Base-by-base conservation (phyloP, 2,797 vertebrate species). In the Lepidocolaptes lacrymiger region DNA sequence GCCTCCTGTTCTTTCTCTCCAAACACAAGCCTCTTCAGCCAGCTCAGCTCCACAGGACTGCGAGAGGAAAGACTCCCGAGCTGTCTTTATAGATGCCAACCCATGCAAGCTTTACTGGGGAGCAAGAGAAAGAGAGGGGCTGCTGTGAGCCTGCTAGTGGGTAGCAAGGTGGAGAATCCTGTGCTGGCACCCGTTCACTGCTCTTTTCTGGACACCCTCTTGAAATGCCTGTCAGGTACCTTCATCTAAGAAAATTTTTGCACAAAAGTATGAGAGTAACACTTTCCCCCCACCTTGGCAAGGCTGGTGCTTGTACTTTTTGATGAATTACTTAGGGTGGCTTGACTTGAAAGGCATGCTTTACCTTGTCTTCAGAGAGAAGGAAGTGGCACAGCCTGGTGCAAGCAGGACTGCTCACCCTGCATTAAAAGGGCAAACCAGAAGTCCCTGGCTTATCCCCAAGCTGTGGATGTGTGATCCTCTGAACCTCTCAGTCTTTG, bases 111-210 rank as follows among this genome's bases (percentile, higher is more conserved):
- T 80, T 88, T 46, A 52, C 7, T 0, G 2, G n/a, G 39, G n/a
- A 69, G 46, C 46, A 51, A 73, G 27, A 62, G 52, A 32, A 87
- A 43, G 41, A 48, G 46, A 46, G n/a, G 66, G 43, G 48, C 52
- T 78, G 28, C 37, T 36, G 8, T 0, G 2, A 85, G 23, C n/a
- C 76, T 0, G 0, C 56, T 46, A 0, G 21, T 0, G 0, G 49
- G 28, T 63, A 74, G 62, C 71, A 75, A 85, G 19, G 37, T 10
- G 32, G 62, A 85, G 76, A 95, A 85, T 85, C 21, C 22, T 0
- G 0, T 0, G 1, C 52, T 82, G 80, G 41, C 85, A 69, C 27
- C 21, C 0, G 0, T 56, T 81, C 3, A 0, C 79, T 85, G 51
- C 46, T 43, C 39, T 81, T 89, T 85, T 66, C 71, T 68, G 79